Base-by-base conservation (phyloP, 2,888 invertebrate genomes). In the Agonopterix heracliana region DNA sequence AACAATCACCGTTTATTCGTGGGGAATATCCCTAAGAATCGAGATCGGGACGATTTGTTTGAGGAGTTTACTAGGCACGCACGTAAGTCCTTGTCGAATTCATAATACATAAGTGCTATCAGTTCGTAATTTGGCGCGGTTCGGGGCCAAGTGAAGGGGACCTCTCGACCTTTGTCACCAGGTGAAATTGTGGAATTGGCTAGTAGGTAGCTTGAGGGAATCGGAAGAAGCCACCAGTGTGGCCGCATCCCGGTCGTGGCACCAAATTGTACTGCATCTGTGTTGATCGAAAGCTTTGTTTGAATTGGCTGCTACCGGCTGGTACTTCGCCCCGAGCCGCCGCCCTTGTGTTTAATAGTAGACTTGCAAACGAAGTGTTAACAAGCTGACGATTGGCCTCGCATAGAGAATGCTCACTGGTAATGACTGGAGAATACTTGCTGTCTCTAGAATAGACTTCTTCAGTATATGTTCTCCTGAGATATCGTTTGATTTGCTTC, bases 11-110 rank as follows among this genome's bases (percentile, higher is more conserved):
- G 98, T 93, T 95, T 98, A 93, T 98, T 98, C 96, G 97, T 98
- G 93, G 98, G 98, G 91, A 98, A 98, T 96, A 98, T 98, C 94
- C 98, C 98, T 93, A 98, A 98, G 95, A 97, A 96, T 94, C 97
- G 97, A 94, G 96, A 97, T 94, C 96, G 95, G 93, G 97, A 97
- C 91, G 97, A 98, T 94, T 96, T 98, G 92, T 94, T 95, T 93
- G 97, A 98, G 94, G 98, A 98, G 93, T 98, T 98, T 95, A 93
- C 96, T 92, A 97, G 97, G 93, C 96, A 97, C 93, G 97, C 97
- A 96, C 97, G 98, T 98, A 96, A 96, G 96, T 96, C 93, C 92
- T 90, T 86, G 86, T 89, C 89, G 89, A 89, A 86, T 89, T 89
- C 89, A 87, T 88, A 89, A 89, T 54, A 52, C 52, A 52, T 87